A percentile compares a stretch with the other conserved stretches of the same genome.
Evolutionary conservation across 2,888 invertebrate species (phyloP).

Genomic region (Hymenopus coronatus): DNA sequence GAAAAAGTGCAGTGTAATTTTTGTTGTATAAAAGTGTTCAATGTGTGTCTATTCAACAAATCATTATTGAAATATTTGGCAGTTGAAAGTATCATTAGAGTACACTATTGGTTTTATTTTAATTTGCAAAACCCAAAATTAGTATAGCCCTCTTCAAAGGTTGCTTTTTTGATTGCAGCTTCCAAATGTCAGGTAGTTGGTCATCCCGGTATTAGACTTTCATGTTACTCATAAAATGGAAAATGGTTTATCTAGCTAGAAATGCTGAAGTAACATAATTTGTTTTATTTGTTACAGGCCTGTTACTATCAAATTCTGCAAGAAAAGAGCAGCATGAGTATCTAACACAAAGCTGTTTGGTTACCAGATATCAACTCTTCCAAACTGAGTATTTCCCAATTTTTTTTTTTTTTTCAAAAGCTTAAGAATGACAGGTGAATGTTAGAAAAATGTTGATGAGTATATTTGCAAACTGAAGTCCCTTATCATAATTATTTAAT

Average conservation of each 20-base stretch:
- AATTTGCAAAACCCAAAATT: too few relatives aligned
- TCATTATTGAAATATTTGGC: too few relatives aligned
- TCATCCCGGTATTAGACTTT: too few relatives aligned
- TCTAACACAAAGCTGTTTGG: conserved; percentile 32
- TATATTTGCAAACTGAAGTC: not conserved
- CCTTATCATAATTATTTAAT: not conserved
- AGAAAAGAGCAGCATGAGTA: conserved; percentile 62
- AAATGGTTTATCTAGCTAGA: not conserved
- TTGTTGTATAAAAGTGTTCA: too few relatives aligned
- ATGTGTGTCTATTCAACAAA: too few relatives aligned
- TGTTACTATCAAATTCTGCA: conserved; percentile 74
- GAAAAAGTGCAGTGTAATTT: too few relatives aligned
- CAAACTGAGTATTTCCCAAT: not conserved
- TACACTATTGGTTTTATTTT: too few relatives aligned
- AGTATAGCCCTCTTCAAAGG: too few relatives aligned
- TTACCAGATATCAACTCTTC: not conserved
- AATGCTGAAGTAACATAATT: not conserved
- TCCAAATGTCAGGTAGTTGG: too few relatives aligned
- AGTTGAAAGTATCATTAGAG: too few relatives aligned
- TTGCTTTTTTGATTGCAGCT: too few relatives aligned
- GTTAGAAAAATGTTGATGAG: not conserved
- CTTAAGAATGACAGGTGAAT: not conserved
- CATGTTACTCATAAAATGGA: too few relatives aligned
- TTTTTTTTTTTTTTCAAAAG: not conserved
- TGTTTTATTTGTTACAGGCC: conserved; percentile 54